Evolutionary conservation across 1,140 invertebrate species (phyloP), one percentile per base, ranked within the genome.

Genomic region (Musca domestica): DNA sequence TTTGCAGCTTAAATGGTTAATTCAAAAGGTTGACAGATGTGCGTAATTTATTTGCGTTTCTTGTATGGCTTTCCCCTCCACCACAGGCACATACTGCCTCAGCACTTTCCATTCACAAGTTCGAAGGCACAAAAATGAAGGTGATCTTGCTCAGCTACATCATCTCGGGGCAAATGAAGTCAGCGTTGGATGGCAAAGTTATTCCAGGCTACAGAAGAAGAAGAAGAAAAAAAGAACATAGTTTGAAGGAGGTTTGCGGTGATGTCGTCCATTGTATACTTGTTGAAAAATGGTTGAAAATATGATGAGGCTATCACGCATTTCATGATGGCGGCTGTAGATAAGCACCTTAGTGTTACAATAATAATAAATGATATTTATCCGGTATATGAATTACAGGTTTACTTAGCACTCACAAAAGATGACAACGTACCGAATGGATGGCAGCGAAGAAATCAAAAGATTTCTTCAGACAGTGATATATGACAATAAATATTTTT

Each of bases 1-100:
- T 80, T 80, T 77, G 75, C 69, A 74, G 74, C 76, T 78, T 80
- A 80, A 80, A 80, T 76, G 78, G 72, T 73, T 79, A 80, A 79
- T 80, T 76, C 56, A 61, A 80, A 77, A 75, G 75, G 75, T 75
- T 80, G 78, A 80, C 78, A 80, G 78, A 80, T 78, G 77, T 78
- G 76, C 74, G 74, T 78, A 78, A 80, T 78, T 80, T 77, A 80
- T 76, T 75, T 61, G 56, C 52, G 25, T 34, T 73, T 67, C 67
- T 68, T 73, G 70, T 70, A 67, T 71, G 22, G 25, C 17, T 46
- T 49, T 64, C 61, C 34, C 46, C 61, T 23, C 63, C 23, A 61
- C 22, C 20, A 58, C 22, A 14, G 7, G 6, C 23, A 17, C n/a
- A 34, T 41, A 41, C 34, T 41, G 34, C 34, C 12, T 41, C 12